Base-by-base conservation (phyloP, 2,888 invertebrate species). In the Agrilus biguttatus region DNA sequence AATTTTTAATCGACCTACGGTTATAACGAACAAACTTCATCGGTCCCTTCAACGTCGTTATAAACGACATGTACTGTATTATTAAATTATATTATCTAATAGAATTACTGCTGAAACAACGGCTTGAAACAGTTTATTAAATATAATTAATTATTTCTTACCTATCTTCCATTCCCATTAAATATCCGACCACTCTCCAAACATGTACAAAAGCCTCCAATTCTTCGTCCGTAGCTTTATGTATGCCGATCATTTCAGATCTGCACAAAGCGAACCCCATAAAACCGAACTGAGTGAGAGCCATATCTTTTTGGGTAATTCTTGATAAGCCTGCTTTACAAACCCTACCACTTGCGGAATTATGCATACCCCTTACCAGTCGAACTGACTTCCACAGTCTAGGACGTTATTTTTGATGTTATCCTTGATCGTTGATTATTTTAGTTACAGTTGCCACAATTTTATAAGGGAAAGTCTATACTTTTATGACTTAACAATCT, bases 231-330 rank as follows among this genome's bases (percentile, higher is more conserved):
- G 69, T 71, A 3, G 72, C 64, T 47, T 74, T 71, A 8, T 71
- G 61, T 12, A 90, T 67, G 0, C 86, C 84, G 38, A 88, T 71
- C 42, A 71, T 62, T 43, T 78, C 70, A 0, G 78, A 73, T 40
- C 75, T 74, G 5, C 83, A 57, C 0, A 86, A 60, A 1, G 77
- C 69, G 50, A 79, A 78, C 0, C 89, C 91, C 58, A 91, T 74
- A 59, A 92, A 92, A 3, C 88, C 90, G 58, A 86, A 87, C 63
- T 87, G 88, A 0, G 91, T 89, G 8, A 91, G 61, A 0, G 83
- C 83, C 74, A 93, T 77, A 59, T 91, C 90, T 49, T 81, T 74
- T 61, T 92, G 92, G 0, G 81, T 78, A 33, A 90, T 78, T 33
- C 70, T 66, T 0, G 74, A 74, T 3, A 69, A 51, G 6, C 73